These are phyloP conservation scores for Okamejei kenojei DNA, from an alignment of 2,797 vertebrate genomes.

Conservation along the genomic window DNA sequence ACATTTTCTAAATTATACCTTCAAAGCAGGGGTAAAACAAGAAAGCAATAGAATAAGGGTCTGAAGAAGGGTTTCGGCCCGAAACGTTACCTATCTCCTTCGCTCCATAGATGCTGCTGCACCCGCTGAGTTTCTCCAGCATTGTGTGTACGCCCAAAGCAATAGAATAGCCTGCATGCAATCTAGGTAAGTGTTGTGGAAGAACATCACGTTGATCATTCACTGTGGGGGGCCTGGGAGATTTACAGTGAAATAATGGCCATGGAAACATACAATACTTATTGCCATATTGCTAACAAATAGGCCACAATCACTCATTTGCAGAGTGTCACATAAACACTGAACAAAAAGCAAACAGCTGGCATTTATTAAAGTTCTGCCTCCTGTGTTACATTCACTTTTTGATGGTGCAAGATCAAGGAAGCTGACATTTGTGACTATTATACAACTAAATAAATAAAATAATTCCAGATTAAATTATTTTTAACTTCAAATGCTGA, in stretches of 20 bases:
- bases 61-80: too few species aligned
- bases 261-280: not conserved
- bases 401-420: slow-evolving; percentile 14
- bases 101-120: too few species aligned
- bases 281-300: not conserved
- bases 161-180: too few species aligned
- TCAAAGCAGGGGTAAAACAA: not conserved
- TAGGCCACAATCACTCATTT: not conserved
- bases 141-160: too few species aligned
- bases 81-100: too few species aligned
- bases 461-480: not conserved
- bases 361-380: not conserved
- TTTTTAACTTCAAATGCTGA: not conserved
- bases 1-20: not conserved
- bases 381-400: not conserved
- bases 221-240: not conserved
- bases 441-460: not conserved
- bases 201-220: not conserved
- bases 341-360: not conserved
- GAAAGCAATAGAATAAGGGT: too few species aligned
- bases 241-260: not conserved
- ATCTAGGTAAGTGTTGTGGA: too few species aligned
- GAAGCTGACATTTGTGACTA: not conserved
- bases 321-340: too few species aligned
- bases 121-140: too few species aligned